These are phyloP conservation scores for Tetrax tetrax DNA, from an alignment of 2,113 vertebrate genomes.

Conservation along the genomic window DNA sequence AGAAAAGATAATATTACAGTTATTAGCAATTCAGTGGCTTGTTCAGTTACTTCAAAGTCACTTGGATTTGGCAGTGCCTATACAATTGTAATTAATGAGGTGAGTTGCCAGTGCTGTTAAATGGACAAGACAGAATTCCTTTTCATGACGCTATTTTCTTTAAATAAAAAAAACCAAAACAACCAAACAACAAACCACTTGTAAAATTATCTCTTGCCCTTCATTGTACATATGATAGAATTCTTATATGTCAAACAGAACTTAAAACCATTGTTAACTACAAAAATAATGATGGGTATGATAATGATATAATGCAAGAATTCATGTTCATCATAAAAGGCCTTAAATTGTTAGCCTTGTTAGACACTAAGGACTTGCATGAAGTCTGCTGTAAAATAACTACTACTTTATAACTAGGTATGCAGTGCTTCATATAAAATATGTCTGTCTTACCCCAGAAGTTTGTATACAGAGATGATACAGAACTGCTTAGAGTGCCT, in stretches of 20 bases:
- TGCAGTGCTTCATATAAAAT: not conserved
- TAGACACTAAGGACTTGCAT: not conserved
- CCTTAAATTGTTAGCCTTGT: not conserved
- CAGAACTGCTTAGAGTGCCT: not conserved
- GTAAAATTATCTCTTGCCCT: not conserved
- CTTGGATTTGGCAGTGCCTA: conserved; percentile 86
- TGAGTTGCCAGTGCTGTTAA: conserved; percentile 44
- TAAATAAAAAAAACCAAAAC: not conserved
- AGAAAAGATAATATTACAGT: not conserved
- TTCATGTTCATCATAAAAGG: not conserved
- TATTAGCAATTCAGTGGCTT: fast-evolving
- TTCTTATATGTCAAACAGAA: not conserved
- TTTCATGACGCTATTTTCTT: not conserved
- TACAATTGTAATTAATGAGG: conserved; percentile 78
- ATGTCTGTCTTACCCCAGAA: not conserved
- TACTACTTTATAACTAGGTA: not conserved
- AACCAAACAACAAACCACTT: too few species aligned
- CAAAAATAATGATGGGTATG: not conserved
- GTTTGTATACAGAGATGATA: not conserved
- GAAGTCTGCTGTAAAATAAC: not conserved
- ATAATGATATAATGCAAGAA: not conserved
- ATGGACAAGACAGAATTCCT: not conserved
- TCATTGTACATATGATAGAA: not conserved
- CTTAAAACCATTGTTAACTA: not conserved
- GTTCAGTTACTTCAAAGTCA: not conserved